A percentile compares a stretch with the other conserved stretches of the same genome.
Evolutionary conservation across 2,113 vertebrate genomes (phyloP).

Genomic region (Burhinus oedicnemus): DNA sequence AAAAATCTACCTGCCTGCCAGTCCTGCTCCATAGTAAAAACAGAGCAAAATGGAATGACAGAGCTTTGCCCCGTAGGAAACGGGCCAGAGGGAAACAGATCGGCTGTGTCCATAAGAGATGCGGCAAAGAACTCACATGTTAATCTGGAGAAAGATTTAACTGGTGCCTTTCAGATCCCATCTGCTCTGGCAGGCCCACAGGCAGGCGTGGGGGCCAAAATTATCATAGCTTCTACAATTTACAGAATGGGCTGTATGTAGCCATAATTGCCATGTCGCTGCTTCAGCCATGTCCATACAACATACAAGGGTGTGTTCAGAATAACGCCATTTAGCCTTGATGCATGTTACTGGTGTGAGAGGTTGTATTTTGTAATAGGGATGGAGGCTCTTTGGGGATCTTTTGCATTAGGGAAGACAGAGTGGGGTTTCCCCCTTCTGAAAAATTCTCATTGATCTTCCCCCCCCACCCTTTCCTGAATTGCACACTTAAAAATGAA

Average conservation of each 20-base stretch:
- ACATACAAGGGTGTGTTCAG: neutral
- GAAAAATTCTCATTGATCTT: neutral
- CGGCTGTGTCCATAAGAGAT: neutral
- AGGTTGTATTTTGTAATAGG: neutral
- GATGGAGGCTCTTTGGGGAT: neutral
- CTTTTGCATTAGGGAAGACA: neutral
- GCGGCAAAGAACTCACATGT: neutral
- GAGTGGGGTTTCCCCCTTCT: neutral
- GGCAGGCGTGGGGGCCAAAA: neutral
- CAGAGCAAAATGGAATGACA: neutral
- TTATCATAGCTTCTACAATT: neutral
- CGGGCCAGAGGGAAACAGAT: neutral
- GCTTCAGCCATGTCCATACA: neutral
- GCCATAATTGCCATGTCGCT: neutral
- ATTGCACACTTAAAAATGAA: neutral
- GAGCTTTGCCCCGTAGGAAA: neutral
- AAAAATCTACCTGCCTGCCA: neutral
- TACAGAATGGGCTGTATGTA: neutral
- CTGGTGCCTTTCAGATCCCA: neutral
- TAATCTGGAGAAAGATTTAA: neutral
- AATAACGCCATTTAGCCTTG: neutral
- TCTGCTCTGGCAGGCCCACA: neutral
- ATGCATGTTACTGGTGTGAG: neutral
- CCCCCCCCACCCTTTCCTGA: neutral
- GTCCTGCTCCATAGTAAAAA: neutral